Evolutionary conservation across 2,113 vertebrate species (phyloP).

Genomic region (Collichthys lucidus): DNA sequence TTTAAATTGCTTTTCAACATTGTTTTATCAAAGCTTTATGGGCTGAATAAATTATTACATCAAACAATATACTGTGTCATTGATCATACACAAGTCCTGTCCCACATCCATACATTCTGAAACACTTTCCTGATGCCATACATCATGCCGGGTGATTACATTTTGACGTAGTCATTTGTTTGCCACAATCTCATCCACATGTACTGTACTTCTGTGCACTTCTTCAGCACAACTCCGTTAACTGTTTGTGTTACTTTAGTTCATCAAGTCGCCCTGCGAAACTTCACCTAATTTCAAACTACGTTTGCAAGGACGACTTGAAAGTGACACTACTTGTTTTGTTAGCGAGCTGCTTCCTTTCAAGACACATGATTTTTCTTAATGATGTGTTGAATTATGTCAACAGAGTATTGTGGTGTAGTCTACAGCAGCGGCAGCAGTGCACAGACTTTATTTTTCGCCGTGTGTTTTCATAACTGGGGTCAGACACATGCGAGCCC

Average conservation of each 20-base stretch:
- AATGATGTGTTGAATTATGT: slow-evolving; percentile 30
- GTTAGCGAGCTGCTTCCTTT: slow-evolving; percentile 19
- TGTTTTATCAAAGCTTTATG: slow-evolving; percentile 99
- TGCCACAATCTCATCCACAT: slow-evolving; percentile 70
- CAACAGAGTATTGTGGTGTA: slow-evolving; percentile 26
- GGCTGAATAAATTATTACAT: slow-evolving; percentile 99
- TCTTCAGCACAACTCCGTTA: slow-evolving; percentile 46
- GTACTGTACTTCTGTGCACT: slow-evolving; percentile 69
- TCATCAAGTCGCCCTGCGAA: slow-evolving; percentile 27
- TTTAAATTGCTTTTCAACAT: slow-evolving; percentile 99
- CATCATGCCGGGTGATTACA: slow-evolving; percentile 80
- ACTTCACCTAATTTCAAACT: slow-evolving; percentile 33
- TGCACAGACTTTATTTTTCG: slow-evolving; percentile 42
- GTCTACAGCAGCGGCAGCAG: slow-evolving; percentile 12
- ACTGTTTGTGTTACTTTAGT: slow-evolving; percentile 38
- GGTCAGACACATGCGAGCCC: slow-evolving; percentile 74
- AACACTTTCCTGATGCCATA: slow-evolving; percentile 78
- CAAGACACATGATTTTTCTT: slow-evolving; percentile 7
- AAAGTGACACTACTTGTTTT: background rate
- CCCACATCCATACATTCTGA: slow-evolving; percentile 82
- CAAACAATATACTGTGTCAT: slow-evolving; percentile 89
- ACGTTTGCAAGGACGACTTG: background rate
- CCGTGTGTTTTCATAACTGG: slow-evolving; percentile 73
- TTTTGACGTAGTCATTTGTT: slow-evolving; percentile 82
- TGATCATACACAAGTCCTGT: slow-evolving; percentile 84